Base-by-base conservation (phyloP, 2,797 vertebrate genomes). In the Aulostomus chinensis region DNA sequence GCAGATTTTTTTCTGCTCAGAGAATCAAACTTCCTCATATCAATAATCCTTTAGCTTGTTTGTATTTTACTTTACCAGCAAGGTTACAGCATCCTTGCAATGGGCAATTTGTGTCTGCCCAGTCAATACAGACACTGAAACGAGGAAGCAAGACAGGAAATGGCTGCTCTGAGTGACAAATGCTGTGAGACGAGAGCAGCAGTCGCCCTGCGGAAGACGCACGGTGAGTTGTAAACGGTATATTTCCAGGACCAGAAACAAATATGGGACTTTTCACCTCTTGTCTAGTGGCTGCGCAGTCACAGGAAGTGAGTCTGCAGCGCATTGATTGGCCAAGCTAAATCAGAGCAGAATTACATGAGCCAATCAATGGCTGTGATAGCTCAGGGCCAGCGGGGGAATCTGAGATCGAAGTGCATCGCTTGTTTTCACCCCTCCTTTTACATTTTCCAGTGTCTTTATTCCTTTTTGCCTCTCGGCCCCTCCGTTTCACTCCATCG, bases 301-400 rank as follows among this genome's bases (percentile, higher is more conserved):
- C 69, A 90, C 85, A 88, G 72, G 73, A 71, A 84, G 73, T 81
- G 80, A 74, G 82, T 80, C 75, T 50, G 29, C 68, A 57, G 79
- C 18, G 42, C 80, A 87, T 88, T 87, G 86, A 88, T 86, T 86
- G 85, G 89, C 78, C 80, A 76, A 91, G 86, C 70, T 70, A 87
- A 91, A 88, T 82, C 80, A 84, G 85, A 92, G 84, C 87, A 90
- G 88, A 91, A 90, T 92, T 88, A 80, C 89, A 82, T 73, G 85
- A 91, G 86, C 82, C 84, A 92, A 88, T 93, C 90, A 90, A 92
- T 93, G 88, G 64, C 77, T 87, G 73, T 90, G 84, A 91, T 89
- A 81, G 85, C 85, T 88, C 84, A 79, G 87, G 85, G 91, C 86
- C 83, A 86, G 78, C 8, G 9, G 75, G 73, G 68, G 66, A 56